phyloP scores from a whole-genome alignment of 1,140 invertebrate species.

The Geopemphigus sp. region DNA sequence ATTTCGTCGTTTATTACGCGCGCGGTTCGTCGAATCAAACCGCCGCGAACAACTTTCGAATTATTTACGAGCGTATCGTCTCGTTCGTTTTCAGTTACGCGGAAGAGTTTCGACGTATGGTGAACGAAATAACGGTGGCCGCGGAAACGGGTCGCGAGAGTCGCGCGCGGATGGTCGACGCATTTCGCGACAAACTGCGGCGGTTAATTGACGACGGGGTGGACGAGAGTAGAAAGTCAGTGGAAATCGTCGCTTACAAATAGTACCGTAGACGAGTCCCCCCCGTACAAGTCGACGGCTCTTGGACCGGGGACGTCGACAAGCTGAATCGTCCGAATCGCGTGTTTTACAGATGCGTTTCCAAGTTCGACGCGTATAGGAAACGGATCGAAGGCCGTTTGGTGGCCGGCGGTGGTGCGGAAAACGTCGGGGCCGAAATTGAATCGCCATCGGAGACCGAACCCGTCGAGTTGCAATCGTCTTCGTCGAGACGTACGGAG shows the following conservation, averaged over 20 bases:
- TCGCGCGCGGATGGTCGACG: background rate
- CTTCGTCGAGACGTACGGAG: background rate
- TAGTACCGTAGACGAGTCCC: no score
- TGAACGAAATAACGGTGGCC: slow-evolving; percentile 7
- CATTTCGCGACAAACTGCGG: background rate
- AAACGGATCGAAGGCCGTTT: background rate
- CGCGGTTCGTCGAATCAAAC: no score
- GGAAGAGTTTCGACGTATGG: background rate
- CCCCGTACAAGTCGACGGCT: no score
- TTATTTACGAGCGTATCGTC: no score
- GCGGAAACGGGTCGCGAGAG: background rate
- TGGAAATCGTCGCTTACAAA: background rate
- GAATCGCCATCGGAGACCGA: background rate
- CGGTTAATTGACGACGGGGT: background rate
- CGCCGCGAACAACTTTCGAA: no score
- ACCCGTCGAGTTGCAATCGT: background rate
- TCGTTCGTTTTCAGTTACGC: slow-evolving; percentile 2
- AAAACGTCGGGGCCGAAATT: no score
- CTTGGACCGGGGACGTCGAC: no score
- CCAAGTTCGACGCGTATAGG: background rate
- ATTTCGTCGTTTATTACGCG: no score
- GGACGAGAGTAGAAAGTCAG: slow-evolving; percentile 21
- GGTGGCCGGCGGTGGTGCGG: no score
- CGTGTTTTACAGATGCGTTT: background rate
- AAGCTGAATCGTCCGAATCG: no score